Conservation (phyloP, 2,113 vertebrate genomes). For the Onychostoma macrolepis region DNA sequence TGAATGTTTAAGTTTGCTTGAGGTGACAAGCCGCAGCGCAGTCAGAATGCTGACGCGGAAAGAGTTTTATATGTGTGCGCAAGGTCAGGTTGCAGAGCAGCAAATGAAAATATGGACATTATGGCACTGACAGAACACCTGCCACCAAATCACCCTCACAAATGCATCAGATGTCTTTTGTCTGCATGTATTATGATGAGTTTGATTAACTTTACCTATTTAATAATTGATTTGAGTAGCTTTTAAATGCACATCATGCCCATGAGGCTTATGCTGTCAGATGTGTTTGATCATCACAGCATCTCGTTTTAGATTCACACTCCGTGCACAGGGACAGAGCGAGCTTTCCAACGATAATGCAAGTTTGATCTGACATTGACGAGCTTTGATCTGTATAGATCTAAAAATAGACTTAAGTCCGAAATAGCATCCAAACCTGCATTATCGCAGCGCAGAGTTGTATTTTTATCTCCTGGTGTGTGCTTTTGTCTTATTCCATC, state of each 20-base stretch:
- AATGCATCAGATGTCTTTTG: conserved; percentile 12
- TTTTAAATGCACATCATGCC: not conserved
- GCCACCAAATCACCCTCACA: not conserved
- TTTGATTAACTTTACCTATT: conserved; percentile 36
- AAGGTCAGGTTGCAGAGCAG: conserved; percentile 20
- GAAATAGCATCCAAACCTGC: conserved; percentile 32
- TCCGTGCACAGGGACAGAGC: not conserved
- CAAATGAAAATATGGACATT: not conserved
- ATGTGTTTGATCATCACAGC: not conserved
- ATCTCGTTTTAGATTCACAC: not conserved
- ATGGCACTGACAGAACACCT: not conserved
- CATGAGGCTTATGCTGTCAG: not conserved
- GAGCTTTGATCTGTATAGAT: conserved; percentile 4
- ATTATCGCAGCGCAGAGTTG: conserved; percentile 30
- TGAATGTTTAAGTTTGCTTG: conserved; percentile 9
- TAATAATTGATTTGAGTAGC: conserved; percentile 21
- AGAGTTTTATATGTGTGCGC: not conserved
- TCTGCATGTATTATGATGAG: not conserved
- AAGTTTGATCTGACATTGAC: not conserved
- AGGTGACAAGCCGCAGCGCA: not conserved
- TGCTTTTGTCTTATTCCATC: conserved; percentile 14
- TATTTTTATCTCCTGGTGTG: conserved; percentile 34
- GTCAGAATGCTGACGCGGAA: conserved; percentile 19
- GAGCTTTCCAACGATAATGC: conserved; percentile 28
- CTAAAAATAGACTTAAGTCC: not conserved